Base-by-base conservation (phyloP, 23 tunicate genomes). In the Botrylloides violaceus region DNA sequence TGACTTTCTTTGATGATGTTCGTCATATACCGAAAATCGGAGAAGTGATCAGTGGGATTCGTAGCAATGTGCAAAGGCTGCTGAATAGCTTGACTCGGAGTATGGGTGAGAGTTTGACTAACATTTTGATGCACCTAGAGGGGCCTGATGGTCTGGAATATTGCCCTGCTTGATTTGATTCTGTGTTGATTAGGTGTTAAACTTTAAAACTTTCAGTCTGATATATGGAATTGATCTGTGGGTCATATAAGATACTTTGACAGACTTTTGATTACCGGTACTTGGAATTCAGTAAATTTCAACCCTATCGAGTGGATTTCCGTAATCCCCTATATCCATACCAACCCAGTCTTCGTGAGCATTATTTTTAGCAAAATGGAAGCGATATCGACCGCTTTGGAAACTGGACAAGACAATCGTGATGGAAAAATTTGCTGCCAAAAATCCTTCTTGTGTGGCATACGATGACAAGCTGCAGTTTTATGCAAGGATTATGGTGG, bases 361-460 rank as follows among this genome's bases (percentile, higher is more conserved):
- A n/a, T n/a, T n/a, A 55, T 59, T n/a, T 32, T 29, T 68, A 84
- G 98, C 92, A n/a, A 92, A 92, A 50, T 92, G 98, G 98, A 84
- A 84, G 71, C 59, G 84, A 65, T 92, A 84, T 36, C 32, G 92
- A 21, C 75, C 92, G 26, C 48, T 92, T 73, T 92, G 98, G 98
- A 92, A 92, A 76, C 48, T 84, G 79, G 98, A 92, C 33, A 85
- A 85, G 77, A 76, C 92, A 9, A 76, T 92, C 57, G 98, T 92
- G 76, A 84, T 84, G 84, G 98, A 92, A 36, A 92, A 92, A 37
- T 92, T 92, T 65, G 87, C 98, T 4, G 73, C 78, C 64, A 92
- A 92, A 68, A 80, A 76, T 36, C 98, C 98, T 27, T 84, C 92
- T 0, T 92, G 98, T 76, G 98, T 92, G 26, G 98, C 92, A 21